Evolutionary conservation across 2,113 vertebrate genomes (phyloP).

Genomic region (Shinisaurus crocodilurus): DNA sequence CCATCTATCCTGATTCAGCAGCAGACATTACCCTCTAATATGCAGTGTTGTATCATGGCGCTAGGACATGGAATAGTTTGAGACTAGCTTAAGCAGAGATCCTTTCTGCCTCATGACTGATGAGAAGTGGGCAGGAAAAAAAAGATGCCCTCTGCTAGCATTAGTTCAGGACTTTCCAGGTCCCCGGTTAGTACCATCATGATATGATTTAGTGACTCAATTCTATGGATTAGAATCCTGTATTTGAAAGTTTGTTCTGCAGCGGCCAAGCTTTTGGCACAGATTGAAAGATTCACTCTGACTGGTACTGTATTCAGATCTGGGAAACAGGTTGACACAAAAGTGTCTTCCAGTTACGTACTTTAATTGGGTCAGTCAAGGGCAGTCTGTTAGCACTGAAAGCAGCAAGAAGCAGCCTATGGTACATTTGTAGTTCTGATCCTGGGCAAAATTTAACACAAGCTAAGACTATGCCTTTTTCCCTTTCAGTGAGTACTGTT

Average conservation of each 20-base stretch:
- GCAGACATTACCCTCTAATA: neutral
- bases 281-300: neutral
- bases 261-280: neutral
- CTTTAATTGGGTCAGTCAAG: neutral
- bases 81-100: neutral
- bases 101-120: neutral
- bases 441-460: neutral
- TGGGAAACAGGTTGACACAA: neutral
- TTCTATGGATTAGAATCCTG: neutral
- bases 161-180: neutral
- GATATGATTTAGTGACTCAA: neutral
- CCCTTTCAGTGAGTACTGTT: neutral
- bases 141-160: neutral
- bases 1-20: neutral
- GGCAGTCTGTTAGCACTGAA: neutral
- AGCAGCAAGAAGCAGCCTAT: neutral
- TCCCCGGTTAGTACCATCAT: neutral
- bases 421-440: constrained; percentile 7
- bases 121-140: neutral
- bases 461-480: neutral
- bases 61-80: neutral
- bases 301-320: neutral
- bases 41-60: neutral
- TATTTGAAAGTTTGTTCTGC: neutral
- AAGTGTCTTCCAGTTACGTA: neutral